A percentile compares a stretch with the other conserved stretches of the same genome.
These are phyloP conservation scores for Propsilocerus akamusi DNA, from an alignment of 1,140 invertebrate species.

Conservation along the genomic window DNA sequence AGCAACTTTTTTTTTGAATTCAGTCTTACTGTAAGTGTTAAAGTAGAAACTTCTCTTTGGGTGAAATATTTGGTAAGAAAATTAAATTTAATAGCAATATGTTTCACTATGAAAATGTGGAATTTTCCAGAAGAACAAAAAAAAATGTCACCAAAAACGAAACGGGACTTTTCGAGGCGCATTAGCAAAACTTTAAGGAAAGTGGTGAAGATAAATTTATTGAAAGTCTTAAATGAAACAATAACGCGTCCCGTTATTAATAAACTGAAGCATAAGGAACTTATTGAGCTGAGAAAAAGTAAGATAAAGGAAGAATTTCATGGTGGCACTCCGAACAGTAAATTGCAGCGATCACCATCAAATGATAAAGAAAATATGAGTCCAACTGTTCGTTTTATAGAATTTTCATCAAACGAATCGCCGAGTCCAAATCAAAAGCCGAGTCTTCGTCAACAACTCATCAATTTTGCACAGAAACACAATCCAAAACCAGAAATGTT, in stretches of 20 bases:
- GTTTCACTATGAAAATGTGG: background rate
- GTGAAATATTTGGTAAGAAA: background rate
- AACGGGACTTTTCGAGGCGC: background rate
- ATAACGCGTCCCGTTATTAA: background rate
- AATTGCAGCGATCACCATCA: background rate
- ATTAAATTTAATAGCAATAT: background rate
- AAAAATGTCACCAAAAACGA: background rate
- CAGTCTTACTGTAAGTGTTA: too few relatives aligned
- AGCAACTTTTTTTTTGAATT: too few relatives aligned
- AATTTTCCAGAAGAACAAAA: background rate
- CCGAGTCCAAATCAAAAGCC: background rate
- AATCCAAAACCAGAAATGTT: constrained; percentile 2
- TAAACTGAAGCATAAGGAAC: background rate
- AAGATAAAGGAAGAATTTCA: background rate
- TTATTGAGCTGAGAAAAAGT: background rate
- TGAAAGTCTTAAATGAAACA: background rate
- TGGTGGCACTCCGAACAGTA: background rate
- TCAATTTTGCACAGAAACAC: background rate
- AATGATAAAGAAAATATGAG: background rate
- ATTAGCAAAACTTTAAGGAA: background rate
- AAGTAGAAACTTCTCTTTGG: too few relatives aligned
- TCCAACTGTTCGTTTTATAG: background rate
- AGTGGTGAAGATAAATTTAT: background rate
- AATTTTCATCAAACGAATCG: background rate
- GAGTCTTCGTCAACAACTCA: background rate